Evolutionary conservation across 2,888 invertebrate species (phyloP).

Genomic region (Timema podura): DNA sequence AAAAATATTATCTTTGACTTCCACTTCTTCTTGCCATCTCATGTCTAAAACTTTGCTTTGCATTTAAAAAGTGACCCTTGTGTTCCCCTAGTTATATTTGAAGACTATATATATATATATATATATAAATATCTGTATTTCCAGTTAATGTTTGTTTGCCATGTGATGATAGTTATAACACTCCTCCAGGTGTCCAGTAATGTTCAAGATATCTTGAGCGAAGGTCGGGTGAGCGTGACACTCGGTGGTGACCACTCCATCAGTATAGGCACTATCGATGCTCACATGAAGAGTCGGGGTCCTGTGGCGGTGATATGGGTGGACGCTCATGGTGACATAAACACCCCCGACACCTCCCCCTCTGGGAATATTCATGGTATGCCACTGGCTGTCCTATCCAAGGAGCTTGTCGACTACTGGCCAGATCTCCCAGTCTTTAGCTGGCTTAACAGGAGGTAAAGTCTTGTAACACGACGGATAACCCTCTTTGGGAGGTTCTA

Average conservation of each 20-base stretch:
- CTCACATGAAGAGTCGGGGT: constrained; percentile 55
- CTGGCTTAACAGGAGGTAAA: constrained; percentile 71
- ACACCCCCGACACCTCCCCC: constrained; percentile 76
- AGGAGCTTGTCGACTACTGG: constrained; percentile 71
- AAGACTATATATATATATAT: no score
- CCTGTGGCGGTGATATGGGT: constrained; percentile 81
- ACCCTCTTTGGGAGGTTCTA: no score
- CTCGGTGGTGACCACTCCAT: constrained; percentile 91
- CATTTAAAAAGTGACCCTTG: no score
- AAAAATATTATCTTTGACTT: no score
- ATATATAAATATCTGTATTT: no score
- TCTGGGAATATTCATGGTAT: constrained; percentile 78
- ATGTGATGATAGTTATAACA: no score
- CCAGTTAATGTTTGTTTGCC: no score
- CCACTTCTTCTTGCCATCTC: no score
- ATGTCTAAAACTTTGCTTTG: no score
- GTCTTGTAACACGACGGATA: constrained; percentile 40
- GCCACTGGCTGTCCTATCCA: constrained; percentile 74
- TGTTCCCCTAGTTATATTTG: no score
- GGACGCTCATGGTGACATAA: constrained; percentile 90
- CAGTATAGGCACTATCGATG: constrained; percentile 77
- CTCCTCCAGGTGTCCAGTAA: constrained; percentile 49
- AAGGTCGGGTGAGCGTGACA: constrained; percentile 64
- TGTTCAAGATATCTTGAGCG: constrained; percentile 59
- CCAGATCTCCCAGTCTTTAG: constrained; percentile 73